These are phyloP conservation scores for Synergus japonicus DNA, from an alignment of 2,888 invertebrate species.

Conservation along the genomic window DNA sequence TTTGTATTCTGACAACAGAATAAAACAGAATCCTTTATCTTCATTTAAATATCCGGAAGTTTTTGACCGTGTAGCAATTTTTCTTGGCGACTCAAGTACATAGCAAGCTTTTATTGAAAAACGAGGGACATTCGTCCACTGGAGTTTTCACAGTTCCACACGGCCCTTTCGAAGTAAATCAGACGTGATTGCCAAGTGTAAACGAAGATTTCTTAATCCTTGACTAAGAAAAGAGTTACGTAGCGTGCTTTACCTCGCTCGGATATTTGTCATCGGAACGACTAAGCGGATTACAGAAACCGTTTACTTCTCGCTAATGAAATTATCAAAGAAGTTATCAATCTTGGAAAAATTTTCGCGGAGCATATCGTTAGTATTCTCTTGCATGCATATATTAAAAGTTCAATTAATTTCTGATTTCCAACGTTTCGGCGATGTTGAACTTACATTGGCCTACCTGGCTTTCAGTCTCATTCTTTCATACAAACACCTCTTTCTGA, in stretches of 20 bases:
- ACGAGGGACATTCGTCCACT: slow-evolving; percentile 41
- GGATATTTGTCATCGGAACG: slow-evolving; percentile 56
- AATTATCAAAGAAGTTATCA: slow-evolving; percentile 57
- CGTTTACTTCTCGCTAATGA: slow-evolving; percentile 57
- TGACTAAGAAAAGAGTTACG: slow-evolving; percentile 39
- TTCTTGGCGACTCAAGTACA: slow-evolving; percentile 12
- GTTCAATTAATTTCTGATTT: slow-evolving; percentile 68
- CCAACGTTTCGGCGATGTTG: slow-evolving; percentile 48
- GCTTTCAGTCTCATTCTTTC: not conserved
- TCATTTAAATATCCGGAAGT: slow-evolving; percentile 16
- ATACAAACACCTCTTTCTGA: not conserved
- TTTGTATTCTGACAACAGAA: slow-evolving; percentile 8
- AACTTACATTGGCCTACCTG: not conserved
- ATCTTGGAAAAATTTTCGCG: slow-evolving; percentile 54
- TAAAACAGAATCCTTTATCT: slow-evolving; percentile 9
- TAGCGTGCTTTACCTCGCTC: slow-evolving; percentile 45
- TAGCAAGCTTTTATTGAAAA: slow-evolving; percentile 37
- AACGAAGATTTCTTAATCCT: slow-evolving; percentile 41
- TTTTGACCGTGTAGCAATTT: slow-evolving; percentile 16
- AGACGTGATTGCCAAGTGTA: slow-evolving; percentile 30
- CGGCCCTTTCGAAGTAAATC: slow-evolving; percentile 27
- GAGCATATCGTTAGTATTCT: slow-evolving; percentile 52
- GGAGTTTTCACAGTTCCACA: slow-evolving; percentile 37
- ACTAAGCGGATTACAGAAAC: slow-evolving; percentile 58
- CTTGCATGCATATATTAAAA: slow-evolving; percentile 58